phyloP scores from a whole-genome alignment of 2,888 invertebrate genomes.

The Cheilosia urbana region DNA sequence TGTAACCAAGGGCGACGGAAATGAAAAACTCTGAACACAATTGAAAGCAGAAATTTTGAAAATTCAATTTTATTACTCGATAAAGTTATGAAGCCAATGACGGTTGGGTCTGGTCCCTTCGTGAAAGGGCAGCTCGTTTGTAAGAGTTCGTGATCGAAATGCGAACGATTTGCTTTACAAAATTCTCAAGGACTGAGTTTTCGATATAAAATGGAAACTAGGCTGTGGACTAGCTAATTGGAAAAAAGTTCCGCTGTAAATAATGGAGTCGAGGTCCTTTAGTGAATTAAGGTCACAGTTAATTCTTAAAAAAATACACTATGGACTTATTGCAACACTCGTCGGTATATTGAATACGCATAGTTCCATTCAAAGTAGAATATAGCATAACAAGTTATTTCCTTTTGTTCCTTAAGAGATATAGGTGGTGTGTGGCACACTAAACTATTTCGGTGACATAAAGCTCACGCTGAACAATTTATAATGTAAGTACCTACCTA shows the following conservation, averaged over 20 bases:
- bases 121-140: not conserved
- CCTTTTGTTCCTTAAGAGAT: too few species aligned
- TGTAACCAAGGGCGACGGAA: not conserved
- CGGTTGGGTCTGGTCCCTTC: constrained; percentile 5
- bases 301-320: too few species aligned
- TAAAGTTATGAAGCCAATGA: constrained; percentile 34
- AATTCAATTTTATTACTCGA: constrained; percentile 41
- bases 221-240: constrained; percentile 4
- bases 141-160: constrained; percentile 17
- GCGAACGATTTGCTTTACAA: constrained; percentile 11
- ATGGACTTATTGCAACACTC: too few species aligned
- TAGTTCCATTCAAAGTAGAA: too few species aligned
- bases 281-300: too few species aligned
- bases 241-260: not conserved
- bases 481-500: too few species aligned
- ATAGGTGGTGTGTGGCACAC: too few species aligned
- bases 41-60: constrained; percentile 28
- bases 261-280: not conserved
- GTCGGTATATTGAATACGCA: too few species aligned
- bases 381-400: too few species aligned
- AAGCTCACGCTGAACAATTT: too few species aligned
- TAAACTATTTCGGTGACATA: too few species aligned
- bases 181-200: not conserved
- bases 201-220: not conserved
- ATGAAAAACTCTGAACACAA: constrained; percentile 20